Evolutionary conservation across 2,113 vertebrate genomes (phyloP).

Genomic region (Marmota flaviventris): DNA sequence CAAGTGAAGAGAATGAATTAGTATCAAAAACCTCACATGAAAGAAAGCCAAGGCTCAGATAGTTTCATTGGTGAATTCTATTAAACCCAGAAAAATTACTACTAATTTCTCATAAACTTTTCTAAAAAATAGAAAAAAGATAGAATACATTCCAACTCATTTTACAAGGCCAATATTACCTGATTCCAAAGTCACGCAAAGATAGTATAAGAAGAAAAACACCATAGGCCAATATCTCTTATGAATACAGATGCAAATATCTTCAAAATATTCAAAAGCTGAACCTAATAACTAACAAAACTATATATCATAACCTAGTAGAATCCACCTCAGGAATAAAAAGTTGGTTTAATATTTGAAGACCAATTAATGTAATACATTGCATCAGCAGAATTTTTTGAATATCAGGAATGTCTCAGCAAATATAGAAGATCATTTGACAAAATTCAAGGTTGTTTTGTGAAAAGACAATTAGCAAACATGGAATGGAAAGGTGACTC

Average conservation of each 20-base stretch:
- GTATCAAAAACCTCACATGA: not conserved
- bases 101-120: conserved; percentile 4
- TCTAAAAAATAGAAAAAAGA: conserved; percentile 22
- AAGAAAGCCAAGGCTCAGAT: not conserved
- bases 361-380: not conserved
- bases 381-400: not conserved
- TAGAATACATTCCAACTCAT: not conserved
- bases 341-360: not conserved
- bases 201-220: not conserved
- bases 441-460: not conserved
- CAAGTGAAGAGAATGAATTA: not conserved
- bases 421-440: not conserved
- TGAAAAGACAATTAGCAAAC: not conserved
- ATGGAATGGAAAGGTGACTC: not conserved
- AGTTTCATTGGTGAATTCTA: not conserved
- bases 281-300: not conserved
- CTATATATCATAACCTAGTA: not conserved
- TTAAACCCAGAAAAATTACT: conserved; percentile 10
- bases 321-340: not conserved
- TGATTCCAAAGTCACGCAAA: not conserved
- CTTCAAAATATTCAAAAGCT: not conserved
- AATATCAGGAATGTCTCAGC: not conserved
- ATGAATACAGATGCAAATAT: not conserved
- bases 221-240: not conserved
- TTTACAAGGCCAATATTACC: not conserved